A percentile compares a stretch with the other conserved stretches of the same genome.
Conservation (phyloP, 2,113 vertebrate species). For the Tragelaphus imberbis region DNA sequence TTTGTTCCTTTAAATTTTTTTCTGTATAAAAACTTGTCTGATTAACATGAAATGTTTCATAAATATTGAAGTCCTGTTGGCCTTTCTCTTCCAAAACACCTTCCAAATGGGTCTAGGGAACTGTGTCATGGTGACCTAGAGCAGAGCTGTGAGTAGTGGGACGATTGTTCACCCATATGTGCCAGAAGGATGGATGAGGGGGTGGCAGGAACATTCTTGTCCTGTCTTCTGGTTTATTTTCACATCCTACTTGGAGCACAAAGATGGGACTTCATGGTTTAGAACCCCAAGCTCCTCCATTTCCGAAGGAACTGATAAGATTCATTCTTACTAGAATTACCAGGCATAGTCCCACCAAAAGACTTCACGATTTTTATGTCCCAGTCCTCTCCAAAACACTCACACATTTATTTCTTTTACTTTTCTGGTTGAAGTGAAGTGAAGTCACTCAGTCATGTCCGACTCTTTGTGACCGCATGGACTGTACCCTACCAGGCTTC, state of each 20-base stretch:
- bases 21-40: background rate
- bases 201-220: background rate
- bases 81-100: background rate
- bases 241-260: background rate
- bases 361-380: background rate
- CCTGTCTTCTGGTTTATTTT: background rate
- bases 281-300: background rate
- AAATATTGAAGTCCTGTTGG: background rate
- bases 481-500: too few relatives aligned
- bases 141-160: background rate
- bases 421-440: constrained; percentile 23
- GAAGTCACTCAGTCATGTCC: too few relatives aligned
- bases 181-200: background rate
- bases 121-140: background rate
- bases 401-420: background rate
- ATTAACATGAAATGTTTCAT: background rate
- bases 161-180: background rate
- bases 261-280: background rate
- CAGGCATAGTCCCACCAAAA: background rate
- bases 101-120: background rate
- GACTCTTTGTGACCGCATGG: too few relatives aligned
- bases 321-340: background rate
- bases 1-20: background rate
- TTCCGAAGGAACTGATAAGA: background rate
- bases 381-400: background rate